phyloP scores from a whole-genome alignment of 2,797 vertebrate species.

The Lepus townsendii region DNA sequence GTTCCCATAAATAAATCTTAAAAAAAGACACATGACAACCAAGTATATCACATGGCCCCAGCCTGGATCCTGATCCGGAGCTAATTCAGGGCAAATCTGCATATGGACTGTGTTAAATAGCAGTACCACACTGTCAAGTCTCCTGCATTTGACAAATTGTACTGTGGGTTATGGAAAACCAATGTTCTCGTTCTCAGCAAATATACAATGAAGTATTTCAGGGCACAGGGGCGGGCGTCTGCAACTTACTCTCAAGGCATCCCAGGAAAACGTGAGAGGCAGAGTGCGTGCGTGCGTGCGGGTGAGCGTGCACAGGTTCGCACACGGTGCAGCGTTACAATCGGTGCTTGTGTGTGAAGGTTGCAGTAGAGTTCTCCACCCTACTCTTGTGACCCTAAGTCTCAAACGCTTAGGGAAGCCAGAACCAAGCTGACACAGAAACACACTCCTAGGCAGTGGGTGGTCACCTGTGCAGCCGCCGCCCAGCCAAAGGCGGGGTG shows the following conservation, averaged over 20 bases:
- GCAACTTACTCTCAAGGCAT: background rate
- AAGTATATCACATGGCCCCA: background rate
- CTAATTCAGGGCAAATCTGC: background rate
- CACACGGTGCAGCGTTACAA: background rate
- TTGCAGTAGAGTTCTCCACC: background rate
- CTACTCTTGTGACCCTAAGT: background rate
- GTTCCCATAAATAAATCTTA: too few species aligned
- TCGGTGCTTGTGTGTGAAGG: background rate
- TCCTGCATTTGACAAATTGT: background rate
- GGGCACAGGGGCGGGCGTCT: background rate
- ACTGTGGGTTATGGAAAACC: background rate
- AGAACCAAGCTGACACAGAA: background rate
- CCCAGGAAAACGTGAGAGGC: background rate
- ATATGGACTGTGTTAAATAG: background rate
- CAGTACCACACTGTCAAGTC: background rate
- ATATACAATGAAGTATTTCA: background rate
- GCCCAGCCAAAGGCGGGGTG: background rate
- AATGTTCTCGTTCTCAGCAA: background rate
- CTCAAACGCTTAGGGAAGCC: background rate
- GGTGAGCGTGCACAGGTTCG: rapidly evolving
- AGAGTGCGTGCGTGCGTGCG: background rate
- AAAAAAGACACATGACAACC: too few species aligned
- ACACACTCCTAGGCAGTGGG: background rate
- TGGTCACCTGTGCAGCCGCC: too few species aligned
- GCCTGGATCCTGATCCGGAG: background rate